Conservation (phyloP, 2,113 vertebrate species). For the Conger conger region DNA sequence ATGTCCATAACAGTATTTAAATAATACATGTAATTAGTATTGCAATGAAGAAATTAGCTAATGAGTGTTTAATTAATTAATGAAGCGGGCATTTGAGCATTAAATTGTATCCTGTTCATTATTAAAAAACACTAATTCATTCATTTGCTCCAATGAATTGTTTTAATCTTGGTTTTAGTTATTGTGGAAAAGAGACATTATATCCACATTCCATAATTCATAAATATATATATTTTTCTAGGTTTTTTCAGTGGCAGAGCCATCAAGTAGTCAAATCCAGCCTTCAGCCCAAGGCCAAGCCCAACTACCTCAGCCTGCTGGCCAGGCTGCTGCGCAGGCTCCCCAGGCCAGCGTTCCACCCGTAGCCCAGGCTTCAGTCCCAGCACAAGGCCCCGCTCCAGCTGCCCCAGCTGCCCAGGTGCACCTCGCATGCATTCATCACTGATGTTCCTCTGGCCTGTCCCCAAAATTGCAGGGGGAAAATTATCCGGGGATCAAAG, state of each 20-base stretch:
- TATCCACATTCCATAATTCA: neutral
- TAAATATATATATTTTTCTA: slow-evolving; percentile 42
- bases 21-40: neutral
- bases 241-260: slow-evolving; percentile 80
- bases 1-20: no score
- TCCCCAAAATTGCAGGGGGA: neutral
- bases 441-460: neutral
- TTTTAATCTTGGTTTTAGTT: slow-evolving; percentile 32
- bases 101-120: no score
- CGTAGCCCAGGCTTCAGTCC: slow-evolving; percentile 60
- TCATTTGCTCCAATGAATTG: neutral
- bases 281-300: slow-evolving; percentile 71
- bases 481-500: neutral
- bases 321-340: slow-evolving; percentile 71
- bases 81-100: no score
- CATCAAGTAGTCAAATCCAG: slow-evolving; percentile 75
- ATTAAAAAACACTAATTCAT: no score
- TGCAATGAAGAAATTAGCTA: neutral
- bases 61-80: no score
- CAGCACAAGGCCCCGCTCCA: slow-evolving; percentile 57
- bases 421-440: neutral
- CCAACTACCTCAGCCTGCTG: slow-evolving; percentile 87
- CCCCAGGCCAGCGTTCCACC: slow-evolving; percentile 69
- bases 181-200: no score
- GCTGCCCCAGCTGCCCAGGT: slow-evolving; percentile 56